A percentile compares a stretch with the other conserved stretches of the same genome.
phyloP scores from a whole-genome alignment of 2,888 invertebrate genomes.

The Byasa hedistus region DNA sequence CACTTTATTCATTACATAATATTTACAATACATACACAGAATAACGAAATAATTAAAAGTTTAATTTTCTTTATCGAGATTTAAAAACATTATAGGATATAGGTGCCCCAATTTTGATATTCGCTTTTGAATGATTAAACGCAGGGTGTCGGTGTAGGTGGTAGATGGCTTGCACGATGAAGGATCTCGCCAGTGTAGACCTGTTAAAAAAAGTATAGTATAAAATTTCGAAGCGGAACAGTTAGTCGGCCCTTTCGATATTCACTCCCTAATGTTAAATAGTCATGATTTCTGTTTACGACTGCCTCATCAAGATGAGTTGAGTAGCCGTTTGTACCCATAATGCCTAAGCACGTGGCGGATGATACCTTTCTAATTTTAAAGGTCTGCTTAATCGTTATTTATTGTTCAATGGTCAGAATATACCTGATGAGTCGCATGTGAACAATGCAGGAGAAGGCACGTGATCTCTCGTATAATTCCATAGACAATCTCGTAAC shows the following conservation, averaged over 20 bases:
- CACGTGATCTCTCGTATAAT: constrained; percentile 92
- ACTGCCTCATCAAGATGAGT: too few relatives aligned
- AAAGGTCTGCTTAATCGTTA: too few relatives aligned
- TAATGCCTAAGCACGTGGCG: too few relatives aligned
- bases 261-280: too few relatives aligned
- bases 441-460: constrained; percentile 91
- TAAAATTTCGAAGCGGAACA: too few relatives aligned
- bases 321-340: too few relatives aligned
- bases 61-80: constrained; percentile 56
- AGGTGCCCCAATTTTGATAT: constrained; percentile 87
- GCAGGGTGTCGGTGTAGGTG: constrained; percentile 88
- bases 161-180: constrained; percentile 84
- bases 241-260: too few relatives aligned
- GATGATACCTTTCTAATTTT: too few relatives aligned
- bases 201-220: constrained; percentile 40
- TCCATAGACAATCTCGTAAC: constrained; percentile 92
- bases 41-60: constrained; percentile 1
- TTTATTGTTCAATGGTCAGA: background rate
- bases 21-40: constrained; percentile 45
- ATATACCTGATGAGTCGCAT: constrained; percentile 81
- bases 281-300: too few relatives aligned
- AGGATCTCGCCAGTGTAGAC: constrained; percentile 88
- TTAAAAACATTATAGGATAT: constrained; percentile 86
- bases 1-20: constrained; percentile 45
- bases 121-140: constrained; percentile 89